Evolutionary conservation across 2,888 invertebrate species (phyloP).

Genomic region (Dendrolimus pini): DNA sequence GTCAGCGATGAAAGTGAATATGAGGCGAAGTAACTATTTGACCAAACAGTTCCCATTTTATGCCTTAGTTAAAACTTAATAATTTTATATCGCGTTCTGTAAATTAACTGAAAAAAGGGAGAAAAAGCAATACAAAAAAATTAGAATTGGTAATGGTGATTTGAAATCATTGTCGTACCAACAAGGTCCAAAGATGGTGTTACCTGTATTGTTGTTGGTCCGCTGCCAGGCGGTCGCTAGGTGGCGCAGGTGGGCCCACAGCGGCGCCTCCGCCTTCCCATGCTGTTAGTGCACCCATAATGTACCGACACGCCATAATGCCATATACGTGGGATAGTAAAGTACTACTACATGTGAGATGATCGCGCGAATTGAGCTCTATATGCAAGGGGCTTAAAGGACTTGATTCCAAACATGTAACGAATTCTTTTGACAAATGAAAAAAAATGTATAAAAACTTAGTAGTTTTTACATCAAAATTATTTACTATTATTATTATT

Average conservation of each 20-base stretch:
- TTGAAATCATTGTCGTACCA: too few relatives aligned
- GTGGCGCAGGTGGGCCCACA: conserved; percentile 65
- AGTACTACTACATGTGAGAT: conserved; percentile 4
- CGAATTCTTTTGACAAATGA: background rate
- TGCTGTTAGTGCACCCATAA: conserved; percentile 78
- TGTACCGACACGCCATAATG: conserved; percentile 32
- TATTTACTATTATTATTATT: too few relatives aligned
- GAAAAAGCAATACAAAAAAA: too few relatives aligned
- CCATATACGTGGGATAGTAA: conserved; percentile 12
- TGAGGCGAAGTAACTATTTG: too few relatives aligned
- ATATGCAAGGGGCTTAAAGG: background rate
- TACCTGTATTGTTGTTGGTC: conserved; percentile 35
- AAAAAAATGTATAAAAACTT: too few relatives aligned
- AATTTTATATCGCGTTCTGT: too few relatives aligned
- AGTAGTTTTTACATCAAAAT: too few relatives aligned
- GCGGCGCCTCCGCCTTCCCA: conserved; percentile 69
- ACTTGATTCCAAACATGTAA: background rate
- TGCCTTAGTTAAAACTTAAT: too few relatives aligned
- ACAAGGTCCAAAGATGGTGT: conserved; percentile 2
- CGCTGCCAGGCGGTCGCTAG: conserved; percentile 55
- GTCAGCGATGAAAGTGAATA: too few relatives aligned
- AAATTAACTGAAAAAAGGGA: too few relatives aligned
- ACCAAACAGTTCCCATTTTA: too few relatives aligned
- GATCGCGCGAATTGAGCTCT: conserved; percentile 22
- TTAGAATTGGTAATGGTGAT: too few relatives aligned